Base-by-base conservation (phyloP, 2,888 invertebrate species). In the Habrosyne pyritoides region DNA sequence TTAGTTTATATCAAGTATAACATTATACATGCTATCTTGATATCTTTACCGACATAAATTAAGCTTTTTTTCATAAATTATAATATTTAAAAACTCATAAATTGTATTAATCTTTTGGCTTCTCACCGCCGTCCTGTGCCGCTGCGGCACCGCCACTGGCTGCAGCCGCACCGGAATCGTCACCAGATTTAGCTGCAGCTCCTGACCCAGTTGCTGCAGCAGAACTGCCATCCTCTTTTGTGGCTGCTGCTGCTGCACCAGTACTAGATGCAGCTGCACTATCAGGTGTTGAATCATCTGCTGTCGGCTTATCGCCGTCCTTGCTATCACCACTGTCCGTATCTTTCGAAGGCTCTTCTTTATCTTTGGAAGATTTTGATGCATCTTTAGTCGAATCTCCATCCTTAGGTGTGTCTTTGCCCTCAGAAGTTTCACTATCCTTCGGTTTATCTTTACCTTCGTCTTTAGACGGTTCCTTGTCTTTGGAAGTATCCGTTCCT, bases 391-490 rank as follows among this genome's bases (percentile, higher is more conserved):
- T 14, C 14, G 14, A 36, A 36, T 18, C 42, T 5, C 2, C 5
- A 42, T 42, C 42, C 8, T 18, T n/a, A 42, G 42, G n/a, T 24
- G 24, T 24, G 3, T 24, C 24, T 7, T 24, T 24, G 7, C 24
- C 21, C 2, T 47, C 6, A 8, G 10, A n/a, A n/a, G 26, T 6
- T 14, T 47, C 53, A 8, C 28, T 10, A 50, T 47, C 28, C 8
- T 54, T 4, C 7, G 51, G 52, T n/a, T 8, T 21, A 36, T 30
- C 47, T 30, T n/a, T 28, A n/a, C 30, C 30, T 30, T 53, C 53
- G 7, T 24, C 24, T 24, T 24, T 24, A 24, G 24, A 7, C 7
- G 24, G 3, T 24, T 24, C 53, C 50, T 48, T 6, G 54, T 24
- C 24, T 24, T 24, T 24, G 24, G 42, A 46, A 36, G 30, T 24